phyloP scores from a whole-genome alignment of 2,113 vertebrate species.

The Psettodes erumei region DNA sequence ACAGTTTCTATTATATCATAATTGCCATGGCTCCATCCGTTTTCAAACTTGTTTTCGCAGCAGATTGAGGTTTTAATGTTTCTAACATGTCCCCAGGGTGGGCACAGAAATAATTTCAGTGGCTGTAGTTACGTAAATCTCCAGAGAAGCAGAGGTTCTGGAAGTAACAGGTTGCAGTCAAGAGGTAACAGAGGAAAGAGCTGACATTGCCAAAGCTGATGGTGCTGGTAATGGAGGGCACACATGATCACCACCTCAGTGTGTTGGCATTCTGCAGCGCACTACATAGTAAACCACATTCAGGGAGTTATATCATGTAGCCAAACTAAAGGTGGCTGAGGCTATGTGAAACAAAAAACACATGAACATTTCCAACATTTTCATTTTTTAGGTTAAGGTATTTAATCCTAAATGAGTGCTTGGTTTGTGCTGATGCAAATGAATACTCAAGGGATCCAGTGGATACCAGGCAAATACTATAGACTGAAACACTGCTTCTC shows the following conservation, averaged over 20 bases:
- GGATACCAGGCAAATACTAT: not conserved
- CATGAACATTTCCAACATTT: no score
- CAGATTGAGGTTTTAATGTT: constrained; percentile 22
- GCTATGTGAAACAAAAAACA: no score
- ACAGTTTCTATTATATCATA: not conserved
- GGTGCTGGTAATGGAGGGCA: not conserved
- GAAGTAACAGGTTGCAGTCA: not conserved
- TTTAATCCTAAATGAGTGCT: no score
- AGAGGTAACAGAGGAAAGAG: not conserved
- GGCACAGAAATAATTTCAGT: constrained; percentile 1
- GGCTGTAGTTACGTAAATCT: constrained; percentile 6
- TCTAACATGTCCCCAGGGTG: constrained; percentile 12
- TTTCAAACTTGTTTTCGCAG: constrained; percentile 3
- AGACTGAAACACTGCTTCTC: not conserved
- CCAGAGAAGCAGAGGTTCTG: not conserved
- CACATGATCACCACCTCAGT: not conserved
- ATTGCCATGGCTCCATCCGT: not conserved
- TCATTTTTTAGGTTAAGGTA: no score
- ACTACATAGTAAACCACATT: not conserved
- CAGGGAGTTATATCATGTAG: not conserved
- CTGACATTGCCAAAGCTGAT: not conserved
- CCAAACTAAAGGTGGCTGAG: constrained; percentile 12
- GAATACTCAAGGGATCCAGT: not conserved
- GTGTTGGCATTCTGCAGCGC: not conserved
- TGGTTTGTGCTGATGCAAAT: no score